Evolutionary conservation across 2,113 vertebrate species (phyloP).

Genomic region (Bos taurus): ARS-UCD2.0 NC_037329.1:124055501-124056000

Average conservation of each 20-base stretch:
- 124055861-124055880: not conserved
- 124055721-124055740: not conserved
- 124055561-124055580: not conserved
- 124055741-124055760: not conserved
- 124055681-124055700: not conserved
- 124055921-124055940: not conserved
- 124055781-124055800: not conserved
- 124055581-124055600: not conserved
- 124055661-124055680: not conserved
- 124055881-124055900: not conserved
- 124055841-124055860: not conserved
- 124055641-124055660: not conserved
- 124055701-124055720: not conserved
- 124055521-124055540: not conserved
- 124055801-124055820: not conserved
- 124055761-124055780: not conserved
- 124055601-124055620: not conserved
- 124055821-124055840: not conserved
- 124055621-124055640: not conserved
- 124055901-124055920: not conserved
- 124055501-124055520: not conserved
- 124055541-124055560: not conserved
- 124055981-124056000: not conserved
- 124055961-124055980: accelerated
- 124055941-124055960: accelerated